Base-by-base conservation (phyloP, 2,113 vertebrate genomes). In the Penelope pileata region DNA sequence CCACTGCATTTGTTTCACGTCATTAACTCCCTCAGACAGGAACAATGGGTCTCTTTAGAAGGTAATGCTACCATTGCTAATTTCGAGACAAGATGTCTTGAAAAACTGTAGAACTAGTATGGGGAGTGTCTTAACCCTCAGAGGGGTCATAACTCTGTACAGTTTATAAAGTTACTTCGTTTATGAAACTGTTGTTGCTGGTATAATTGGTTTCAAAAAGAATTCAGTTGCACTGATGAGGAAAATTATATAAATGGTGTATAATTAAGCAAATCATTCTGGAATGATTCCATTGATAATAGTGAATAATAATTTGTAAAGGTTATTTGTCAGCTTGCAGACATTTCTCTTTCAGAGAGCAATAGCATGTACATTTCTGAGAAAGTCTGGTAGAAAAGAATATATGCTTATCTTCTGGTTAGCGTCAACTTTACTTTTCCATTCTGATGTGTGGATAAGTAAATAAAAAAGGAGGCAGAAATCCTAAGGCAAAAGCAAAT, bases 181-280 rank as follows among this genome's bases (percentile, higher is more conserved):
- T 80, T 58, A 34, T 83, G 50, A 73, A 92, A 67, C 19, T 48
- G 2, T 36, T 82, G 26, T 73, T 83, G 54, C 76, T 86, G 45
- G 18, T 73, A 11, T 67, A 47, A 23, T 74, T 40, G 1, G 5
- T 60, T 86, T 86, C 74, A 70, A 91, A 85, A 83, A 66, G 0
- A 76, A 67, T 74, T 90, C 47, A 64, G 34, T 91, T 68, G 32
- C 30, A 21, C 51, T 68, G 43, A 64, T 88, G 64, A 51, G 21
- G 30, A 58, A 83, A 84, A 84, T 75, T n/a, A 75, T 53, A 72
- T 75, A 75, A 86, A 88, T 58, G 1, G 50, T 78, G 12, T 67
- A 56, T 83, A 93, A 94, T 93, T 81, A 88, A 80, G 72, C 38
- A 87, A 70, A 80, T 81, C 9, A 90, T 91, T 42, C 88, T 91